These are phyloP conservation scores for Phoebastria nigripes DNA, from an alignment of 2,797 vertebrate genomes.

Conservation along the genomic window DNA sequence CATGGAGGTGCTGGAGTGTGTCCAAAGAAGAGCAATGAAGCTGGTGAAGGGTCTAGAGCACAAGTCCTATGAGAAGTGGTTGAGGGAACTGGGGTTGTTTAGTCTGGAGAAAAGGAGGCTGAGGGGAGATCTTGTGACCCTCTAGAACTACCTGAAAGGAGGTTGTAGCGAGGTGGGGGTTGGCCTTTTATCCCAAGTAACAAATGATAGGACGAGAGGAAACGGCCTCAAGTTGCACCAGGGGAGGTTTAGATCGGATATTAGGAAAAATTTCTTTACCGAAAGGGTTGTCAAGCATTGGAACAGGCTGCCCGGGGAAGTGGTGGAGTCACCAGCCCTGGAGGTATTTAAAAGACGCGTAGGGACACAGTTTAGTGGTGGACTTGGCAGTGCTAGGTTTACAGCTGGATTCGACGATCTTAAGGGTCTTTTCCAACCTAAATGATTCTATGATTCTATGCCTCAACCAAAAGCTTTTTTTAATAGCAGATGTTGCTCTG, in stretches of 20 bases:
- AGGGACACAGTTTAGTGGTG: neutral
- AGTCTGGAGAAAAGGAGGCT: too few relatives aligned
- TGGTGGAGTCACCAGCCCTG: too few relatives aligned
- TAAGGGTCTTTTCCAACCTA: neutral
- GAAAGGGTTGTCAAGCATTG: neutral
- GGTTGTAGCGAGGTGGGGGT: too few relatives aligned
- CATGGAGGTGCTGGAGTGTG: neutral
- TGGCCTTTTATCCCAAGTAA: too few relatives aligned
- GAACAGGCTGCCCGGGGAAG: neutral
- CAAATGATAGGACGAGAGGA: too few relatives aligned
- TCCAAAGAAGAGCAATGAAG: neutral
- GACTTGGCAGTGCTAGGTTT: neutral
- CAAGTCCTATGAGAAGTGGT: too few relatives aligned
- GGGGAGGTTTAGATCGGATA: neutral
- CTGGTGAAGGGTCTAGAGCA: neutral
- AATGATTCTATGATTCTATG: neutral
- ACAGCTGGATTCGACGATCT: neutral
- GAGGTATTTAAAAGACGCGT: neutral
- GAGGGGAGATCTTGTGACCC: too few relatives aligned
- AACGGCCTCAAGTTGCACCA: rapidly evolving
- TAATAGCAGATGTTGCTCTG: neutral
- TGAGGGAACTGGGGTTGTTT: too few relatives aligned
- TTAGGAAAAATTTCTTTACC: neutral
- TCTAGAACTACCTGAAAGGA: too few relatives aligned
- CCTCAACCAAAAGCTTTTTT: neutral